Evolutionary conservation across 2,797 vertebrate species (phyloP).

Genomic region (Ptychobarbus kaznakovi): DNA sequence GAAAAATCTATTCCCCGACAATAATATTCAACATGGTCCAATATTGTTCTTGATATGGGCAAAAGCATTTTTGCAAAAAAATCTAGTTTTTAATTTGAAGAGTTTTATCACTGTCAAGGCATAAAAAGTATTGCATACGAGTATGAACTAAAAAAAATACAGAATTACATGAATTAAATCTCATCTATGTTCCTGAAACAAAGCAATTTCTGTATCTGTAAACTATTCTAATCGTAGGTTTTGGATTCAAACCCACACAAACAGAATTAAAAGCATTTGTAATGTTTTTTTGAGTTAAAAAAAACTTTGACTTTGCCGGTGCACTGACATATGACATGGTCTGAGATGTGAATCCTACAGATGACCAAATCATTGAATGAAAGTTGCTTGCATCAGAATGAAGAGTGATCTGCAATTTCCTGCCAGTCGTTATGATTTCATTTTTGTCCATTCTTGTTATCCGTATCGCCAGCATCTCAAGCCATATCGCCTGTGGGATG

Average conservation of each 20-base stretch:
- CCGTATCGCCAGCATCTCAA: slow-evolving; percentile 30
- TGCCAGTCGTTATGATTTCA: neutral
- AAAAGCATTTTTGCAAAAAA: neutral
- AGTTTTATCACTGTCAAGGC: neutral
- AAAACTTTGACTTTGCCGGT: neutral
- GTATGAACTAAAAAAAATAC: neutral
- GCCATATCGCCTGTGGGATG: slow-evolving; percentile 20
- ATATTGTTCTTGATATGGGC: neutral
- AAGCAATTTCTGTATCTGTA: slow-evolving; percentile 1
- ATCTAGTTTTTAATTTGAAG: neutral
- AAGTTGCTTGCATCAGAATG: neutral
- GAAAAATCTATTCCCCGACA: neutral
- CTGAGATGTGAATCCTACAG: neutral
- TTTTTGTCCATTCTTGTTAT: slow-evolving; percentile 43
- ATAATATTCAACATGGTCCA: neutral
- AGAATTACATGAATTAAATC: neutral
- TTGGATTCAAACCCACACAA: neutral
- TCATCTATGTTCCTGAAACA: neutral
- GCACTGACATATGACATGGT: neutral
- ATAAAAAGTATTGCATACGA: neutral
- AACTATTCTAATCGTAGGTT: neutral
- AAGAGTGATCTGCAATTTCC: neutral
- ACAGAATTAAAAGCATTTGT: no score
- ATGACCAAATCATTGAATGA: slow-evolving; percentile 15
- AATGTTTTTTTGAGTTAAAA: neutral